Evolutionary conservation across 2,888 invertebrate species (phyloP).

Genomic region (Amblyjoppa proteus): DNA sequence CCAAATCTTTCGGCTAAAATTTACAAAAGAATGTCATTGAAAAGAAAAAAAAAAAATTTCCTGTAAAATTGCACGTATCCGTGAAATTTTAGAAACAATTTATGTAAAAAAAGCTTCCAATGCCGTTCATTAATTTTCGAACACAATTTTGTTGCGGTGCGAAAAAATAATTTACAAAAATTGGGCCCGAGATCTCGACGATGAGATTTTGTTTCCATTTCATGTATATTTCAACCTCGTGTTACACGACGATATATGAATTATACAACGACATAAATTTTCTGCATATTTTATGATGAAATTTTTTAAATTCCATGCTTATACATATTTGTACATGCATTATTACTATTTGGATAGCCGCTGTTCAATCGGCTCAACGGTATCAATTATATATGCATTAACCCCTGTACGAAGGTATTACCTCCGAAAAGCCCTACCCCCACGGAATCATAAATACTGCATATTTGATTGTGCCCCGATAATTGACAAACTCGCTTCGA

Average conservation of each 20-base stretch:
- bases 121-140: too few relatives aligned
- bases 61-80: too few relatives aligned
- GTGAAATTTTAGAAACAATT: too few relatives aligned
- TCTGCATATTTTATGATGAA: neutral
- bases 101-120: too few relatives aligned
- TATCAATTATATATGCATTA: neutral
- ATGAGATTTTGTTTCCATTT: neutral
- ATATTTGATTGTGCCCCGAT: neutral
- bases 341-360: neutral
- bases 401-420: neutral
- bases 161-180: too few relatives aligned
- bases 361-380: neutral
- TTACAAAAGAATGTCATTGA: too few relatives aligned
- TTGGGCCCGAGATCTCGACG: too few relatives aligned
- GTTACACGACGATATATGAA: neutral
- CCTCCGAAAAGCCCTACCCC: neutral
- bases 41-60: too few relatives aligned
- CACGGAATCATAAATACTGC: neutral
- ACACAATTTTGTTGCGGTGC: too few relatives aligned
- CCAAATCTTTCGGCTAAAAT: too few relatives aligned
- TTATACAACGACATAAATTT: neutral
- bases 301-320: neutral
- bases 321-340: neutral
- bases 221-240: neutral
- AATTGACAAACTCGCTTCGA: constrained; percentile 1